Evolutionary conservation across 2,113 vertebrate species (phyloP).

Genomic region (Okapia johnstoni): DNA sequence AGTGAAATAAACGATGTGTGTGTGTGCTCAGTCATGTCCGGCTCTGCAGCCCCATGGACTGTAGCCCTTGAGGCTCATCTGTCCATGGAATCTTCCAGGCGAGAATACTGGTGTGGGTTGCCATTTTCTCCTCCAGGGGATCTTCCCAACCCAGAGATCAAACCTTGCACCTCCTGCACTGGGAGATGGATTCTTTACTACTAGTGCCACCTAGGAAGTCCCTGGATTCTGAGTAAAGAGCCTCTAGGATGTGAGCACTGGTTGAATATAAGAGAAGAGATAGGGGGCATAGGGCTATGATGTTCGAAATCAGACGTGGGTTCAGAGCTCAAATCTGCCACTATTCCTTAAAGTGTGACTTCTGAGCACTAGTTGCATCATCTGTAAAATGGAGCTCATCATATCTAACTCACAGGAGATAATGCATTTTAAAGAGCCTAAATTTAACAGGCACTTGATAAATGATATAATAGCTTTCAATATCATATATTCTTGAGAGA

Average conservation of each 20-base stretch:
- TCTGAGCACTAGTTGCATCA: background rate
- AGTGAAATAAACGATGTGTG: background rate
- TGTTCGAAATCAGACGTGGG: background rate
- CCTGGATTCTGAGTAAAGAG: background rate
- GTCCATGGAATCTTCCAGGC: too few relatives aligned
- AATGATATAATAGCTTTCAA: background rate
- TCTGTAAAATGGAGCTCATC: slow-evolving; percentile 4
- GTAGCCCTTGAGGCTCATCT: too few relatives aligned
- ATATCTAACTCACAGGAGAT: background rate
- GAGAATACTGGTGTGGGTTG: too few relatives aligned
- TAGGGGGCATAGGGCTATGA: background rate
- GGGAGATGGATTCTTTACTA: too few relatives aligned
- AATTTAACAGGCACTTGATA: background rate
- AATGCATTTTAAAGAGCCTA: background rate
- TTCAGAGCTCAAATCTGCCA: background rate
- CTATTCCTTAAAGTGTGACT: background rate
- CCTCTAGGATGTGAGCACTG: background rate
- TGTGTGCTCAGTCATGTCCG: too few relatives aligned
- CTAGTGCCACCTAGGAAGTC: too few relatives aligned
- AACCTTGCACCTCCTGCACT: too few relatives aligned
- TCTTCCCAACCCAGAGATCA: too few relatives aligned
- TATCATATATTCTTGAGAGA: background rate
- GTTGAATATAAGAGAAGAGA: background rate
- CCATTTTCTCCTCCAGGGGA: too few relatives aligned
- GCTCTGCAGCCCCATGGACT: too few relatives aligned